A percentile compares a stretch with the other conserved stretches of the same genome.
These are phyloP conservation scores for Proctacanthus coquilletti DNA, from an alignment of 1,140 invertebrate genomes.

Conservation along the genomic window DNA sequence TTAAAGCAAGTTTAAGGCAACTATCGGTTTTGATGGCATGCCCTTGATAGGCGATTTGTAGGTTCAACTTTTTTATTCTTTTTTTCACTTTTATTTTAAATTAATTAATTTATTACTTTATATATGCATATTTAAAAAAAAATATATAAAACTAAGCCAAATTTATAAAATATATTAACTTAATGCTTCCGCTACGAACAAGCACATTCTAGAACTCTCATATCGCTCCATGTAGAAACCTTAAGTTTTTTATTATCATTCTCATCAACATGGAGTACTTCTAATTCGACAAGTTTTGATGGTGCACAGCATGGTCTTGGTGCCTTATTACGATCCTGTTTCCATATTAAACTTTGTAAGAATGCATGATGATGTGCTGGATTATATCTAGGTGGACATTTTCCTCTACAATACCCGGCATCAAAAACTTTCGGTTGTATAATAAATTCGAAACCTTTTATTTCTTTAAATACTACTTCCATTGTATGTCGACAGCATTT, in stretches of 20 bases:
- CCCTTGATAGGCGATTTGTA: too few relatives aligned
- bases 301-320: constrained; percentile 58
- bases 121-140: too few relatives aligned
- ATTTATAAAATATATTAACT: too few relatives aligned
- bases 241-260: constrained; percentile 44
- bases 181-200: constrained; percentile 53
- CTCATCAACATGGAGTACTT: constrained; percentile 51
- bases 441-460: constrained; percentile 52
- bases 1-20: too few relatives aligned
- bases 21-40: too few relatives aligned
- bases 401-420: constrained; percentile 54
- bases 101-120: too few relatives aligned
- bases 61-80: too few relatives aligned
- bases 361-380: constrained; percentile 56
- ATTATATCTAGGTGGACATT: constrained; percentile 51
- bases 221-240: constrained; percentile 53
- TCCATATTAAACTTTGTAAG: constrained; percentile 51
- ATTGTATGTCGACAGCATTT: constrained; percentile 50
- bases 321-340: constrained; percentile 37
- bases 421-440: constrained; percentile 54
- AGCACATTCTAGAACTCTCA: constrained; percentile 55
- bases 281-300: constrained; percentile 45
- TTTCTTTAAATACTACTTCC: constrained; percentile 47
- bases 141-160: too few relatives aligned
- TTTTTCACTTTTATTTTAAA: too few relatives aligned